Base-by-base conservation (phyloP, 2,113 vertebrate species). In the Haplotaxodon microlepis region DNA sequence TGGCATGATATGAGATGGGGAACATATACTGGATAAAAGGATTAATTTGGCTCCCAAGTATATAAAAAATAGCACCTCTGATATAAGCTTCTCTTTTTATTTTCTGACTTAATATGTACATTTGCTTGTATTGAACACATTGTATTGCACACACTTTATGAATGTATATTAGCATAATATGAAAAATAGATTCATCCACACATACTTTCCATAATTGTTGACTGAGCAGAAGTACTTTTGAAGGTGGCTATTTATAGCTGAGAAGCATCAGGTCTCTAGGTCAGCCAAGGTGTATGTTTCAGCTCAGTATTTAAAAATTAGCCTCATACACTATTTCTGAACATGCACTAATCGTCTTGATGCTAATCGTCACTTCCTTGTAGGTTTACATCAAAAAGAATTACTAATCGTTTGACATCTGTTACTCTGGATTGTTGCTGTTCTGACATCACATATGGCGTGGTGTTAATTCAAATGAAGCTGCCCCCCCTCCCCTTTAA, bases 211-310 rank as follows among this genome's bases (percentile, higher is more conserved):
- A 84, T 84, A 90, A 91, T 21, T 87, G 93, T 94, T 93, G 86
- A 93, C 63, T 86, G n/a, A 79, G 93, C 89, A 93, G 87, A 95
- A 92, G 11, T 47, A 34, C 61, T 92, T 93, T 92, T 91, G 53
- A 66, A 84, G 54, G 45, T 79, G 36, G 57, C 92, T 95, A 96
- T 96, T 95, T 94, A 91, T 92, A 92, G 86, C 80, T 56, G 50
- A 86, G 84, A 84, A 84, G 88, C 81, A 86, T 86, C 69, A 83
- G 83, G 83, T 93, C 84, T 92, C 13, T 16, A 79, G 92, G 87
- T 95, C 86, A 92, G 88, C 79, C 63, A 92, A 92, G 94, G 91
- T 92, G 90, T 95, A 88, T 61, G 69, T 95, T 94, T 93, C 90
- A 92, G 76, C 84, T 85, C 61, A 27, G 56, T 50, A 40, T 88